Conservation (phyloP, 2,888 invertebrate genomes). For the Cephus rjabovi region DNA sequence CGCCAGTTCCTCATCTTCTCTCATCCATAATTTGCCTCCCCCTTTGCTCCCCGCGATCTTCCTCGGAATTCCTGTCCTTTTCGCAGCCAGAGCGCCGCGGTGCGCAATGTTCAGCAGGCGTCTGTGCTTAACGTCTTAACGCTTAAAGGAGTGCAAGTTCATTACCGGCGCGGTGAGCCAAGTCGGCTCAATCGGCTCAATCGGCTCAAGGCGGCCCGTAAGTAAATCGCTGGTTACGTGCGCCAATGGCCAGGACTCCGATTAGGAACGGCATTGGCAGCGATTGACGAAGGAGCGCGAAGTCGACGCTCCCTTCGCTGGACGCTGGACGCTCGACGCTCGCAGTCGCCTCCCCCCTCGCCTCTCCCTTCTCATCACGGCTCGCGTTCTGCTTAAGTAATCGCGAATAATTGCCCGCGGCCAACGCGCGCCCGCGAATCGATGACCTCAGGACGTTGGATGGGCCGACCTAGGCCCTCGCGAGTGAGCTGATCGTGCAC, state of each 20-base stretch:
- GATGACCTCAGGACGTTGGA: not conserved
- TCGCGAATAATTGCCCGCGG: constrained; percentile 3
- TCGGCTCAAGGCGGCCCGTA: constrained; percentile 16
- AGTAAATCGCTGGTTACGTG: constrained; percentile 49
- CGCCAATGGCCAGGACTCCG: constrained; percentile 34
- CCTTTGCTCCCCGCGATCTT: not conserved
- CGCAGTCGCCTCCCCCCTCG: not conserved
- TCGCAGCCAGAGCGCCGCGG: constrained; percentile 41
- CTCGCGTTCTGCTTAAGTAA: constrained; percentile 5
- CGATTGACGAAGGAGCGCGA: not conserved
- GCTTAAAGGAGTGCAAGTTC: constrained; percentile 44
- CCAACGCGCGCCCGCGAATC: not conserved
- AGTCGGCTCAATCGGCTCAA: not conserved
- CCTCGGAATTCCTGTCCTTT: not conserved
- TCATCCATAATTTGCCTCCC: not conserved
- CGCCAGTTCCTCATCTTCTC: not conserved
- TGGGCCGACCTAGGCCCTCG: not conserved
- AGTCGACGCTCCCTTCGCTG: not conserved
- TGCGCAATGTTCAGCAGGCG: constrained; percentile 55
- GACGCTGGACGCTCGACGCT: not conserved
- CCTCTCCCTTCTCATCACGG: not conserved
- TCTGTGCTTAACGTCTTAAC: not conserved
- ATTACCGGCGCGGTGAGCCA: constrained; percentile 42
- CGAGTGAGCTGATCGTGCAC: not conserved
- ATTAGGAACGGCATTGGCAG: constrained; percentile 36